phyloP scores from a whole-genome alignment of 2,888 invertebrate genomes.

The Hipparchia semele region DNA sequence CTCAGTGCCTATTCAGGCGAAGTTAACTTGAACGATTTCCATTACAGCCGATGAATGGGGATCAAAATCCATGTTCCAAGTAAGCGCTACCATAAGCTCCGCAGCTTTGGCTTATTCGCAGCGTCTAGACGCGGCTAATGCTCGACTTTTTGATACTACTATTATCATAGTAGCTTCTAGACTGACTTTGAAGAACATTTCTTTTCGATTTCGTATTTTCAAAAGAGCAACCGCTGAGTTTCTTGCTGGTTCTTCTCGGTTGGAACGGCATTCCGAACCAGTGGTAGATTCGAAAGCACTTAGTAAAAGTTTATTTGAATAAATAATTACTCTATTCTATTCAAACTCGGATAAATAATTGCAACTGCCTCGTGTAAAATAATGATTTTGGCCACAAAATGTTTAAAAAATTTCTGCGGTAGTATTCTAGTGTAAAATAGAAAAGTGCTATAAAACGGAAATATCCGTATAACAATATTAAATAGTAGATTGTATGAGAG shows the following conservation, averaged over 20 bases:
- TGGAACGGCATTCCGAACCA: too few relatives aligned
- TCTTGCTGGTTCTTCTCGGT: too few relatives aligned
- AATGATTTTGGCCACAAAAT: neutral
- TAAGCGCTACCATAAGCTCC: slow-evolving; percentile 39
- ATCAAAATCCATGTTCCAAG: slow-evolving; percentile 39
- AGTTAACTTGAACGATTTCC: slow-evolving; percentile 27
- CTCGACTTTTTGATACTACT: neutral
- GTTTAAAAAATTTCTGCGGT: neutral
- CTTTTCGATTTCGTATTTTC: too few relatives aligned
- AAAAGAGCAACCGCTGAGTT: too few relatives aligned
- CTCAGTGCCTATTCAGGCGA: too few relatives aligned
- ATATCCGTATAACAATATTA: neutral
- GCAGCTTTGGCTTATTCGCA: slow-evolving; percentile 39
- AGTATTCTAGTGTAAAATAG: slow-evolving; percentile 2
- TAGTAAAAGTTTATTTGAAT: too few relatives aligned
- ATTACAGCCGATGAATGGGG: slow-evolving; percentile 32
- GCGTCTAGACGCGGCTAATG: slow-evolving; percentile 41
- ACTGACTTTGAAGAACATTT: too few relatives aligned
- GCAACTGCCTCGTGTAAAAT: neutral
- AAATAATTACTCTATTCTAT: too few relatives aligned
- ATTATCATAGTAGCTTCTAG: neutral
- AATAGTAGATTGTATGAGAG: slow-evolving; percentile 2
- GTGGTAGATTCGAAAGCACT: too few relatives aligned
- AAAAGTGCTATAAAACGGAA: neutral
- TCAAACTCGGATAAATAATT: neutral